Base-by-base conservation (phyloP, 1,140 invertebrate species). In the Zaprionus kolodkinae region DNA sequence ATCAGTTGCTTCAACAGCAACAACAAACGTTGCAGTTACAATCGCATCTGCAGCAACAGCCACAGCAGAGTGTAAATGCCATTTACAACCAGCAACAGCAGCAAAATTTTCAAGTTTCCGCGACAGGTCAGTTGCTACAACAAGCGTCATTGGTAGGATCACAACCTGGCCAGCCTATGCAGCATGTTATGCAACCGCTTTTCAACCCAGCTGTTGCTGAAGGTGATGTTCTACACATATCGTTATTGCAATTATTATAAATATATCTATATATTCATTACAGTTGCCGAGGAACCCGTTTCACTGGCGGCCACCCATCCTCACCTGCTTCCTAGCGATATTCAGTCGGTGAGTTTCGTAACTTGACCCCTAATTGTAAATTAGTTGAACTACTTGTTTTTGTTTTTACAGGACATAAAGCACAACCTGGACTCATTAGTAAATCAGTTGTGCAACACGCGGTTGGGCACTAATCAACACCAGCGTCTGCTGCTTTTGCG, bases 261-360 rank as follows among this genome's bases (percentile, higher is more conserved):
- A 25, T 17, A 7, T 13, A 1, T 40, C 10, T 9, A 30, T 36
- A 21, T 30, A 30, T 30, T 48, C 2, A 36, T 11, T 72, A 1
- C 56, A 90, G 87, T 91, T 70, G 70, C 87, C 13, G 91, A 92
- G 54, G 91, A 92, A 61, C 91, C 88, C 17, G 81, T 92, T 15
- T 92, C 91, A 13, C 54, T 92, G 55, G 91, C 91, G 36, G 91
- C 91, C 50, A 92, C 91, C 10, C 91, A 92, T 86, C 91, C 91
- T 7, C 86, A 92, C 25, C 76, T 92, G 56, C 66, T 92, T 43
- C 91, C 91, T 0, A 91, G 89, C 60, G 91, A 92, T 70, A 92
- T 92, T 67, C 91, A 92, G 81, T 92, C 91, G 30, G 91, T 92
- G 90, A 78, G 88, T 3, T 4, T 9, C 13, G 12, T 36, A 6